Evolutionary conservation across 2,888 invertebrate genomes (phyloP), one percentile per base, ranked within the genome.

Genomic region (Ischnura elegans): DNA sequence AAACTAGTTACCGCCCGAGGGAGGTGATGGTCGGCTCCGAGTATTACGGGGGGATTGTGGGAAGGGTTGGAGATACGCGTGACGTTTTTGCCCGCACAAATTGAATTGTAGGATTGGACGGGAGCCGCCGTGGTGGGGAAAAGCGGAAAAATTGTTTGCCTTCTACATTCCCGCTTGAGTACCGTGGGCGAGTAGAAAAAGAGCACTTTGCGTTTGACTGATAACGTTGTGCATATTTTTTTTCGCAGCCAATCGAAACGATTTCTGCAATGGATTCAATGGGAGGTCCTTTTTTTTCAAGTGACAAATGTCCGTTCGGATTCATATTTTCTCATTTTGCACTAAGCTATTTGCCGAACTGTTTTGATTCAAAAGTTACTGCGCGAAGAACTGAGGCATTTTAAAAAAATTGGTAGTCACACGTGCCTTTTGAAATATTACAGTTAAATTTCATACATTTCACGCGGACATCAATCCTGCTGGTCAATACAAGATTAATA

Each of bases 1-100:
- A 76, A 76, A 76, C 76, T 76, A 76, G 76, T 76, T 76, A 76
- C 76, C 29, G 66, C 66, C 76, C 76, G 76, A 0, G 36, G 76
- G 16, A 8, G 8, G 76, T 76, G 76, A 76, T 36, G 76, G 76
- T 29, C 76, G 25, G 76, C 29, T 16, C 61, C 29, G 36, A 76
- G 76, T 76, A 36, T 36, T 25, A 76, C 10, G 36, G 76, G 36
- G 16, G 36, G 36, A 36, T 13, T 29, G n/a, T 3, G 8, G 21
- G 61, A n/a, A 21, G 61, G 2, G 61, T 6, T 21, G 61, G 61
- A 8, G 25, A 25, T 61, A 25, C 51, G 61, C 61, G 61, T 61
- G 61, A 61, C 76, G 76, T 76, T 76, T 29, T 36, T 76, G 76
- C 76, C 36, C 76, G 13, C 76, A 36, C 76, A 61, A 61, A 61